phyloP scores from a whole-genome alignment of 2,888 invertebrate genomes.

The Melikaiella ostensackeni region DNA sequence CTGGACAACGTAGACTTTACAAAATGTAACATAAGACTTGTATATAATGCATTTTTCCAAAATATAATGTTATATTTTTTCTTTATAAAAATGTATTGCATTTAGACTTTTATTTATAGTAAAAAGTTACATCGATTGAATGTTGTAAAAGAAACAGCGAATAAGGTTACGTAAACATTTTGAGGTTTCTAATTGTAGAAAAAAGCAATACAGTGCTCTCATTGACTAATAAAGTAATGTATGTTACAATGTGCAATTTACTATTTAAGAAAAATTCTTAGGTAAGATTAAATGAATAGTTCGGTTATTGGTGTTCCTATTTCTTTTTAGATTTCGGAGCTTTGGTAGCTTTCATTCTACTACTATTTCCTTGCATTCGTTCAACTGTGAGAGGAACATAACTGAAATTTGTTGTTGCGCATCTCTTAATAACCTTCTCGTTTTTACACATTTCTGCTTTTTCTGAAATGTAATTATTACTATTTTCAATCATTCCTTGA shows the following conservation, averaged over 20 bases:
- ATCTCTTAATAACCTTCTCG: conserved; percentile 7
- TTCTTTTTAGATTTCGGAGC: conserved; percentile 58
- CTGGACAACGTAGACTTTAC: background rate
- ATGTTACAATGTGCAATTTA: background rate
- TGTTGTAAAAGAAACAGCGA: background rate
- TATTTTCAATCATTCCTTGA: background rate
- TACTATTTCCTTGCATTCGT: conserved; percentile 66
- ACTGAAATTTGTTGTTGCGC: background rate
- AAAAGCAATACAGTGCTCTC: background rate
- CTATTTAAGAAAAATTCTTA: background rate
- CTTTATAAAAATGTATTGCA: background rate
- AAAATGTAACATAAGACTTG: conserved; percentile 2
- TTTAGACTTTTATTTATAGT: background rate
- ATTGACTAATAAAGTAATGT: background rate
- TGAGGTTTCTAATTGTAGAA: background rate
- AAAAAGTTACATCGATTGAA: background rate
- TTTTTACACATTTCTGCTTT: conserved; percentile 27
- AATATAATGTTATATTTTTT: background rate
- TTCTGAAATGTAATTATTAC: conserved; percentile 15
- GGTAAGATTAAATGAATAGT: background rate
- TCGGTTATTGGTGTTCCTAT: conserved; percentile 49
- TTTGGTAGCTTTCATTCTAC: conserved; percentile 70
- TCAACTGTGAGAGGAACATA: conserved; percentile 72
- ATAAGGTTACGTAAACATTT: background rate
- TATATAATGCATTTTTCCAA: background rate